Percentiles rank a stretch among this genome's conserved stretches.
Conservation (phyloP, 2,888 invertebrate species). For the Galerucella nymphaeae region DNA sequence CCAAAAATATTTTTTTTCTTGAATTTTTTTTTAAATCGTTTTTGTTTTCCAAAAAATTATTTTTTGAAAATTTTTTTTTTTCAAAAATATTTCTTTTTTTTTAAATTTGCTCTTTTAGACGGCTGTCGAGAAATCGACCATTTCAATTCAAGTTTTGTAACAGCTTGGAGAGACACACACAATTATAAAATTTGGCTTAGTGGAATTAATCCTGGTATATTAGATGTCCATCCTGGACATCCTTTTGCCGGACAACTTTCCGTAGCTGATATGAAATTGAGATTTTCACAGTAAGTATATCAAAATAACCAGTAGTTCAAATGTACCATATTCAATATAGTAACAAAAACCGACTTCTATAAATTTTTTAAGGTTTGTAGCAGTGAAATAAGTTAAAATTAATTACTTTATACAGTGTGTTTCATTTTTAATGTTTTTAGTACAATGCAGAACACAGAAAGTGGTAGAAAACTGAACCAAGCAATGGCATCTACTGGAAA, state of each 20-base stretch:
- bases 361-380: no score
- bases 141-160: slow-evolving; percentile 86
- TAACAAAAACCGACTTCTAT: no score
- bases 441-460: slow-evolving; percentile 94
- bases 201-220: slow-evolving; percentile 74
- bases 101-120: slow-evolving; percentile 72
- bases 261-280: slow-evolving; percentile 92
- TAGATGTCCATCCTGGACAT: slow-evolving; percentile 83
- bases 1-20: no score
- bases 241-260: slow-evolving; percentile 95
- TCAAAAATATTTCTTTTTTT: no score
- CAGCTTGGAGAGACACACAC: slow-evolving; percentile 87
- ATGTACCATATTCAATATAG: no score
- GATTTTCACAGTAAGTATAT: slow-evolving; percentile 85
- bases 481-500: slow-evolving; percentile 92
- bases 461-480: slow-evolving; percentile 92
- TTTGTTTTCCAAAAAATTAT: no score
- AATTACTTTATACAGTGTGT: no score
- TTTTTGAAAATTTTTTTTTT: no score
- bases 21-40: no score
- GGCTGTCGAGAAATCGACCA: slow-evolving; percentile 86
- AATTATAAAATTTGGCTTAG: slow-evolving; percentile 89
- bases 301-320: no score
- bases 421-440: slow-evolving; percentile 65
- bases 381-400: no score